Conservation (phyloP, 2,797 vertebrate genomes). For the Lepidocolaptes lacrymiger region DNA sequence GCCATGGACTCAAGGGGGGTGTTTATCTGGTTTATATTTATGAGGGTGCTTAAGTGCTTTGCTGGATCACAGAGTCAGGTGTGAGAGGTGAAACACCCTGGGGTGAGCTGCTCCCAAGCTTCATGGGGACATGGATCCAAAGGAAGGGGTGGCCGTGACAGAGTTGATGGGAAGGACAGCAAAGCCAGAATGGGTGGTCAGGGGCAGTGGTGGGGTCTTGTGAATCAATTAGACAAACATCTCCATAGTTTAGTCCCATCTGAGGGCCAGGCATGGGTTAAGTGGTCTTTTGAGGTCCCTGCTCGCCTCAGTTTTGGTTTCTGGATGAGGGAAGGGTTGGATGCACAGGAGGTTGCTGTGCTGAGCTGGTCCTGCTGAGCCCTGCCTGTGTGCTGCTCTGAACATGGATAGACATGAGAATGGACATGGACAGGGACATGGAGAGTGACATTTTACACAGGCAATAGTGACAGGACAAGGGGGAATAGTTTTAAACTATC, state of each 20-base stretch:
- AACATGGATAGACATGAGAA: fast-evolving
- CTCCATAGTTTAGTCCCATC: neutral
- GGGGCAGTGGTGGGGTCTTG: neutral
- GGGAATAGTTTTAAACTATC: neutral
- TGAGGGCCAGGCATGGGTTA: neutral
- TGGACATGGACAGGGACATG: too few relatives aligned
- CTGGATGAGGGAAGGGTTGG: neutral
- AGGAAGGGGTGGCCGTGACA: neutral
- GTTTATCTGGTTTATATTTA: conserved; percentile 22
- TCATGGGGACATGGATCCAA: fast-evolving
- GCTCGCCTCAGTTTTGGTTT: neutral
- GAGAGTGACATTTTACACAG: neutral
- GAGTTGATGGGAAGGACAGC: neutral
- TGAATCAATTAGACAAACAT: neutral
- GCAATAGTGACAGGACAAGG: neutral
- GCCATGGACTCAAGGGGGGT: neutral
- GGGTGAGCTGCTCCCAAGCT: neutral
- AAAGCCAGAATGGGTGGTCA: neutral
- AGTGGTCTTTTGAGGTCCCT: neutral
- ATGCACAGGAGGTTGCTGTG: neutral
- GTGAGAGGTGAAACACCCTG: neutral
- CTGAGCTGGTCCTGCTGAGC: neutral
- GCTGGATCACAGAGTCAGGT: neutral
- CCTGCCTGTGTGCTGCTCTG: neutral
- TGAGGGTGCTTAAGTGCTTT: conserved; percentile 12